Base-by-base conservation (phyloP, 2,888 invertebrate species). In the Brassicogethes aeneus region DNA sequence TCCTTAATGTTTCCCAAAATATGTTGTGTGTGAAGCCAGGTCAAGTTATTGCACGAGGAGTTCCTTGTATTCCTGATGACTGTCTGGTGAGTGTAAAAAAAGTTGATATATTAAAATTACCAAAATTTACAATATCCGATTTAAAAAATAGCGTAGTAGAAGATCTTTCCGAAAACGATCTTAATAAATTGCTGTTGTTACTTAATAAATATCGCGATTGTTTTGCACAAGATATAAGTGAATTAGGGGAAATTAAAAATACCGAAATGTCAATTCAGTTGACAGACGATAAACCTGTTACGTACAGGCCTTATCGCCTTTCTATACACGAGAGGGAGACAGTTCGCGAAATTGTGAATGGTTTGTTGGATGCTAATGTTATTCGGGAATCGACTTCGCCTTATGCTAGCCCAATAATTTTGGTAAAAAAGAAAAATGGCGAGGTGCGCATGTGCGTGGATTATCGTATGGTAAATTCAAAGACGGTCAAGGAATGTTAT, bases 261-360 rank as follows among this genome's bases (percentile, higher is more conserved):
- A 32, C 52, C 10, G 30, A 37, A 33, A 52, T 51, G 48, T 5
- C n/a, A n/a, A 49, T 51, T 13, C 30, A 32, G 12, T 16, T 48
- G 10, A 37, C 39, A 8, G 39, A 43, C 12, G 46, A 44, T 23
- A 37, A n/a, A n/a, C n/a, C n/a, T n/a, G n/a, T n/a, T n/a, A n/a
- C n/a, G n/a, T n/a, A n/a, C n/a, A n/a, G n/a, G n/a, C n/a, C n/a
- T n/a, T n/a, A n/a, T n/a, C n/a, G n/a, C n/a, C n/a, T n/a, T n/a
- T n/a, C n/a, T n/a, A 10, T 13, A 41, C 51, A 2, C 8, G 45
- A 51, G 36, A 36, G 40, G 35, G 40, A 42, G 13, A 44, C 40
- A 37, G 17, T 50, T 7, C 30, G 32, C 30, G 8, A 39, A 16
- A 46, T 48, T 12, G 41, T 50, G 15, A 16, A 45, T 15, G 38